Conservation (phyloP, 2,888 invertebrate species). For the Eulithis testata region DNA sequence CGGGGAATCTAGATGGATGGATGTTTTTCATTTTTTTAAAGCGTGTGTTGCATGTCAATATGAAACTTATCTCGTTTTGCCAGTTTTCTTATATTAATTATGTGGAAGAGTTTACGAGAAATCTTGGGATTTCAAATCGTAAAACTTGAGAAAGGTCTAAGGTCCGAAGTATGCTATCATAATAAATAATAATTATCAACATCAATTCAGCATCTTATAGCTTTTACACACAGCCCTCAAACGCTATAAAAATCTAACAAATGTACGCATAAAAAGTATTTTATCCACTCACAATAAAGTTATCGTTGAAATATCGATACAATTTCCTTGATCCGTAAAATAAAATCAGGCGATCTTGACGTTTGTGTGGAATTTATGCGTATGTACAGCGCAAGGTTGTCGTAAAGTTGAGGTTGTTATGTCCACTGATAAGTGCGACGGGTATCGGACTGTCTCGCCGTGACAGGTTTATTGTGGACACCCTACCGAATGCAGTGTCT, state of each 20-base stretch:
- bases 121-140: conserved; percentile 33
- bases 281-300: conserved; percentile 73
- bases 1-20: conserved; percentile 58
- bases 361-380: conserved; percentile 78
- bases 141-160: conserved; percentile 41
- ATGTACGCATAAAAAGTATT: conserved; percentile 73
- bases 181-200: conserved; percentile 58
- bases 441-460: conserved; percentile 70
- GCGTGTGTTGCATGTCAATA: conserved; percentile 40
- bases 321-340: conserved; percentile 82
- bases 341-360: conserved; percentile 76
- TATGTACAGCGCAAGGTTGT: conserved; percentile 71
- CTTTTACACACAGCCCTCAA: conserved; percentile 49
- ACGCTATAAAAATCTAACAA: conserved; percentile 69
- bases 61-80: conserved; percentile 23
- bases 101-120: conserved; percentile 31
- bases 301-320: conserved; percentile 82
- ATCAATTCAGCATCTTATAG: conserved; percentile 46
- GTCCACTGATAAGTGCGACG: conserved; percentile 79
- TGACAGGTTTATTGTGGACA: conserved; percentile 81
- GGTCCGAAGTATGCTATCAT: conserved; percentile 39
- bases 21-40: conserved; percentile 40
- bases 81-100: conserved; percentile 21
- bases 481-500: conserved; percentile 72
- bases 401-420: conserved; percentile 82